A percentile compares a stretch with the other conserved stretches of the same genome.
phyloP scores from a whole-genome alignment of 2,113 vertebrate species.

The Onychostoma macrolepis region DNA sequence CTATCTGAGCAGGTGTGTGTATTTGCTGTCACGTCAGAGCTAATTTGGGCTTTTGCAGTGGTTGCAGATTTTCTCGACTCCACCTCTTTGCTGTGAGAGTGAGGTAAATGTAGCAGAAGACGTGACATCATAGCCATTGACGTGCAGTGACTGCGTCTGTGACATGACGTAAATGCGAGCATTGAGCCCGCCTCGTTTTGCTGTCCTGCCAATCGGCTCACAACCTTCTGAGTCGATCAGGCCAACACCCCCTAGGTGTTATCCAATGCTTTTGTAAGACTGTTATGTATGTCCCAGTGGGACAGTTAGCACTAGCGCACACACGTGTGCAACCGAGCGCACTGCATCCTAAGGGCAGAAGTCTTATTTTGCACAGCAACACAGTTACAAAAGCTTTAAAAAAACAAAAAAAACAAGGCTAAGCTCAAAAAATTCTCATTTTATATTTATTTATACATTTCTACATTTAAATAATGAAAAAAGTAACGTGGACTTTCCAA shows the following conservation, averaged over 20 bases:
- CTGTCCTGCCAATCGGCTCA: conserved; percentile 45
- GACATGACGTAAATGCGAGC: conserved; percentile 38
- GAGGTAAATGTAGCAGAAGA: conserved; percentile 19
- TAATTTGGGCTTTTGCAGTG: conserved; percentile 16
- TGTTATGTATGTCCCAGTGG: conserved; percentile 60
- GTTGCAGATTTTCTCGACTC: conserved; percentile 14
- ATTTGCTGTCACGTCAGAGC: neutral
- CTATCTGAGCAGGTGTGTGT: neutral
- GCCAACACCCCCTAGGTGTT: conserved; percentile 40
- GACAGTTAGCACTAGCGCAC: conserved; percentile 43
- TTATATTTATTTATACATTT: conserved; percentile 8
- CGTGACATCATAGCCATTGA: conserved; percentile 69
- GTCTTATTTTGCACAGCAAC: conserved; percentile 34
- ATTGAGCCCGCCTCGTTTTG: neutral
- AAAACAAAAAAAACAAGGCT: neutral
- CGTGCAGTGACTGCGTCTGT: conserved; percentile 48
- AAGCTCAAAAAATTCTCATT: neutral
- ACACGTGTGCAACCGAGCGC: conserved; percentile 11
- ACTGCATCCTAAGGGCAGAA: conserved; percentile 28
- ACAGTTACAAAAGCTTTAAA: conserved; percentile 15
- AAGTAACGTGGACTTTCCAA: neutral
- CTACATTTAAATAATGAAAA: neutral
- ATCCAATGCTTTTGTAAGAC: conserved; percentile 62
- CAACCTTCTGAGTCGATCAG: conserved; percentile 50
- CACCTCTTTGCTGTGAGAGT: conserved; percentile 54